Base-by-base conservation (phyloP, 2,113 vertebrate species). In the Martes martes region DNA sequence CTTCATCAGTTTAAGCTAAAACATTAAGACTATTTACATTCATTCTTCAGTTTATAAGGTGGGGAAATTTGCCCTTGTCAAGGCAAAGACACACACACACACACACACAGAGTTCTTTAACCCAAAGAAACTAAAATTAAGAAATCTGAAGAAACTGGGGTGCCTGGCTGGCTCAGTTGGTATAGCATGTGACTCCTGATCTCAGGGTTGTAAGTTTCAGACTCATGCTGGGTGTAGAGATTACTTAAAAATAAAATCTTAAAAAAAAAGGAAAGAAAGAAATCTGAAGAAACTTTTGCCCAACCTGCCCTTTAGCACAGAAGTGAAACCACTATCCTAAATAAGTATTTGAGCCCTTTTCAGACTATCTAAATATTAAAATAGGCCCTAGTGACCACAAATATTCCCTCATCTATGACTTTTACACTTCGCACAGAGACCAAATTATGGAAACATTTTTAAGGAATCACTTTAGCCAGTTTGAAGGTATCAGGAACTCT, bases 1-100 rank as follows among this genome's bases (percentile, higher is more conserved):
- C n/a, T 55, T 97, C 31, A 67, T 15, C 50, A 69, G 28, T 71
- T 83, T 82, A 96, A 71, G 26, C 36, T 96, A 76, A 93, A 96
- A 90, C 21, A 65, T 39, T 91, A 87, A 33, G 26, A 93, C n/a
- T 42, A 78, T 81, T 95, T 84, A n/a, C 28, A 94, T 82, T 96
- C 63, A 63, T 78, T 73, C 69, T 55, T 65, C 59, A 92, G 73
- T 88, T 79, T 52, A 85, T 24, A 67, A 10, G 33, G 63, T 3
- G 28, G 11, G 11, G 26, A 79, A 65, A 39, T 18, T 31, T 85
- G 42, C 47, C 89, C 79, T 59, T 83, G 67, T 92, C 88, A 90
- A 73, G 19, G 74, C 33, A 95, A 7, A 84, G 16, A 89, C 0
- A 50, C 15, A 33, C 23, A 59, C 19, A 28, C 4, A 65, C 78